Conservation (phyloP, 2,113 vertebrate genomes). For the Capreolus pygargus region DNA sequence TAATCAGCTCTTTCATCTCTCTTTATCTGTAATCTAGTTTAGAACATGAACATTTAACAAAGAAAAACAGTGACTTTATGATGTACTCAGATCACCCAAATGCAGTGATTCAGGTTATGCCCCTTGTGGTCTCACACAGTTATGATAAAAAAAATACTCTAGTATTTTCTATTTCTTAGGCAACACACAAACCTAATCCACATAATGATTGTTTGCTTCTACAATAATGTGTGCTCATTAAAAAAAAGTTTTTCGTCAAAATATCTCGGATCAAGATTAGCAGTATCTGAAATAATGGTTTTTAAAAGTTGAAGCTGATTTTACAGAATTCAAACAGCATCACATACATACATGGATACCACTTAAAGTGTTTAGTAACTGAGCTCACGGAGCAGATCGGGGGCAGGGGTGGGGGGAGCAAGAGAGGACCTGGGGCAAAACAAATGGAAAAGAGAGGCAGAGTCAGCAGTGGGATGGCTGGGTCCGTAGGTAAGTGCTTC, state of each 20-base stretch:
- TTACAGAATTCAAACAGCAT: neutral
- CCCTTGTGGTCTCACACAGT: neutral
- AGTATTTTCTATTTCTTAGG: neutral
- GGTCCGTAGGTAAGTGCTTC: neutral
- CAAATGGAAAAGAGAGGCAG: neutral
- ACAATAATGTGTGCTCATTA: neutral
- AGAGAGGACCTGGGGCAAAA: neutral
- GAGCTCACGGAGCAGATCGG: neutral
- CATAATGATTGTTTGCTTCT: neutral
- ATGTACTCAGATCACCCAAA: neutral
- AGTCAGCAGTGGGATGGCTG: neutral
- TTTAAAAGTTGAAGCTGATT: neutral
- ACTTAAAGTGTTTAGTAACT: neutral
- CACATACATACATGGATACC: neutral
- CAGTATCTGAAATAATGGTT: neutral
- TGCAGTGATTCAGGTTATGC: neutral
- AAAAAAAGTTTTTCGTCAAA: neutral
- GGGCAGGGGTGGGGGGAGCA: rapidly evolving
- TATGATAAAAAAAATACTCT: neutral
- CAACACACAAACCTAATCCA: neutral
- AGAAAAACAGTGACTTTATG: neutral
- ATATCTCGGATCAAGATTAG: slow-evolving; percentile 21
- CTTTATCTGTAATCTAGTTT: neutral
- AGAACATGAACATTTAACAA: neutral
- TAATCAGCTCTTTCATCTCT: neutral